Evolutionary conservation across 2,113 vertebrate genomes (phyloP), one percentile per base, ranked within the genome.

Genomic region (Myotis lucifugus): DNA sequence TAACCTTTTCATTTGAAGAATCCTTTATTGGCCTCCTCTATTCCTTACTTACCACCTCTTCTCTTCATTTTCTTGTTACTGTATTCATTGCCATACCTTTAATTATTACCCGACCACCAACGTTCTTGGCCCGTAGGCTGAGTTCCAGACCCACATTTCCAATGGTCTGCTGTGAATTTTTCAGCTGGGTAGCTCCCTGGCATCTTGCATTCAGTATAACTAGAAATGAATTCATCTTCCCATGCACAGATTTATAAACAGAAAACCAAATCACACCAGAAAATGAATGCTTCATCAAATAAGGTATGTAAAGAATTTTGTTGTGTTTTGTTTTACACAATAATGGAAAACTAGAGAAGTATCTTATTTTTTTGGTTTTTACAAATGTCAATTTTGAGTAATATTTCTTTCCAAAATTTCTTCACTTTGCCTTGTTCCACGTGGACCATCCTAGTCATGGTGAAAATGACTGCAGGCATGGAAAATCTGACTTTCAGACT

Each of bases 281-380:
- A 96, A 96, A 94, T 74, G 91, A 97, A 88, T 92, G 72, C 85
- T 97, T 96, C 81, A 93, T 90, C 94, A 96, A 96, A 89, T 21
- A 85, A 98, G 93, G 85, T 78, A 96, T 90, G 88, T 17, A 72
- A 98, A 95, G 88, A 97, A 97, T 98, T 97, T 96, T 97, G 56
- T 78, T 97, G 86, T 90, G 79, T 48, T 91, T 92, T 94, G 95
- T 88, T 94, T 95, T 93, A 88, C 50, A 81, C 92, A 97, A 98
- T 90, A 94, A 69, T 85, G 89, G 83, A 86, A 97, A 97, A 97
- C 81, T 95, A 93, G 66, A 88, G 18, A 97, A 96, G 19, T 89
- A 97, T 77, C 90, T 96, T 91, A 42, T 94, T 96, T 95, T 96
- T 91, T 88, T 90, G 91, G 79, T 96, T 95, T 95, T 77, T 86